Base-by-base conservation (phyloP, 2,797 vertebrate species). In the Sebastes nivosus region DNA sequence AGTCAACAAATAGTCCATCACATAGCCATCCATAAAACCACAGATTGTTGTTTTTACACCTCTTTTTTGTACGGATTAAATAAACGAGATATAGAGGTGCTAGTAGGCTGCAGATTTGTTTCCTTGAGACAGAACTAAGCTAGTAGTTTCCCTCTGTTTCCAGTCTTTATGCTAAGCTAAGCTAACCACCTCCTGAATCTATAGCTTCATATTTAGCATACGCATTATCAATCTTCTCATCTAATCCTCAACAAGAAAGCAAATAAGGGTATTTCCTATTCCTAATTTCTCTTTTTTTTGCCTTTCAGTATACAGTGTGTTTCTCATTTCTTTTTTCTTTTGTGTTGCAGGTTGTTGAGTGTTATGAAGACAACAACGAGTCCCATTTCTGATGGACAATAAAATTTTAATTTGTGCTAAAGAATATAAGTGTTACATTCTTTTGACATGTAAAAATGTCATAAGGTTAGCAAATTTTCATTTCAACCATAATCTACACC, bases 291-390 rank as follows among this genome's bases (percentile, higher is more conserved):
- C 8, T 36, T 30, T 6, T 30, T 30, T 20, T 30, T 55, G 1
- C 12, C 18, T 46, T 57, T 64, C 3, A 30, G 7, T 67, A 5
- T 38, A n/a, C 18, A 60, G 32, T 64, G 4, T 67, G n/a, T 63
- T 60, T 77, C 11, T 42, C 27, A 52, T 20, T 57, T 52, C 14
- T 27, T 46, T 22, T 46, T 50, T 18, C 76, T 57, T 77, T 9
- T 82, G 69, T 80, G 27, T 86, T 90, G 46, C 84, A 92, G 90
- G 67, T 76, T 81, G 11, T 72, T 54, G 29, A 64, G 25, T 3
- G 6, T 34, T 12, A 38, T 20, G 78, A 71, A 81, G 65, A 65
- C 64, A 60, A 64, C 59, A 79, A 75, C 20, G 60, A 57, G 70
- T 42, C 13, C 1, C 18, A 54, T 71, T 60, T 12, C 67, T 71